Percentiles rank a stretch among this genome's conserved stretches.
Conservation (phyloP, 2,888 invertebrate genomes). For the Sphinx pinastri region DNA sequence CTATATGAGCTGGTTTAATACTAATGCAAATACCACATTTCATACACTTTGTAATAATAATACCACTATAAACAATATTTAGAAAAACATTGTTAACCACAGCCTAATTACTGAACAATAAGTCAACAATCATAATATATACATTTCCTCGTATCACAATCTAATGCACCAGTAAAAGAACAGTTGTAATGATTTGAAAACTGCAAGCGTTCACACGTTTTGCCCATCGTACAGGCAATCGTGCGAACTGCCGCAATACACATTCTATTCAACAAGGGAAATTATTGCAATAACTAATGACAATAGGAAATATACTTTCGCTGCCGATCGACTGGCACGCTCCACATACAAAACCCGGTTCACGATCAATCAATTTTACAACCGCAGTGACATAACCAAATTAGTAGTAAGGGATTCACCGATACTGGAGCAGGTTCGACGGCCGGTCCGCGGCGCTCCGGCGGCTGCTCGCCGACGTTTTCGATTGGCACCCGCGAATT, state of each 20-base stretch:
- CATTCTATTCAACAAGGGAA: constrained; percentile 23
- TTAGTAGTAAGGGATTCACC: too few species aligned
- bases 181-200: constrained; percentile 11
- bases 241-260: constrained; percentile 18
- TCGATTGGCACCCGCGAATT: too few species aligned
- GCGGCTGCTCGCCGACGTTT: too few species aligned
- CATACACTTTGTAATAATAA: neutral
- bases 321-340: neutral
- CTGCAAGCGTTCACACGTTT: constrained; percentile 9
- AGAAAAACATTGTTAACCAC: neutral
- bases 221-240: constrained; percentile 6
- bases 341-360: constrained; percentile 18
- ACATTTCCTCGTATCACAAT: constrained; percentile 1
- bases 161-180: neutral
- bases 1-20: too few species aligned
- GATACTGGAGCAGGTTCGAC: too few species aligned
- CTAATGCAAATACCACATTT: too few species aligned
- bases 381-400: constrained; percentile 22
- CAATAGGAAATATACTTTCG: constrained; percentile 22
- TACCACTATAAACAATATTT: neutral
- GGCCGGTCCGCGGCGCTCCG: too few species aligned
- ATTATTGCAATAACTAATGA: constrained; percentile 22
- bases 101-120: neutral
- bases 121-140: neutral
- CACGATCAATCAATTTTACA: constrained; percentile 27